phyloP scores from a whole-genome alignment of 2,888 invertebrate species.

The Aplocera efformata region DNA sequence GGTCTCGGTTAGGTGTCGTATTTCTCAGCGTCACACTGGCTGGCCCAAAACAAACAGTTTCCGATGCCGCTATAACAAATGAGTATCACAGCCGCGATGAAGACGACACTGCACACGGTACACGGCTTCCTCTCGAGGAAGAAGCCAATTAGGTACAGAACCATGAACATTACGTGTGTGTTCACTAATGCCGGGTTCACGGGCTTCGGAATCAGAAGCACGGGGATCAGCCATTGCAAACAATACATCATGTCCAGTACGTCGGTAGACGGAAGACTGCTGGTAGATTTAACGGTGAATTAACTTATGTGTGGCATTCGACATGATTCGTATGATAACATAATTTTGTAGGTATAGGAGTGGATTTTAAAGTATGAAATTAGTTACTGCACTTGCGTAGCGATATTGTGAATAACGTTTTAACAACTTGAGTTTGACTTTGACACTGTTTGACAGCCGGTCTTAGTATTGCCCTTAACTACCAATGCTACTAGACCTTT shows the following conservation, averaged over 20 bases:
- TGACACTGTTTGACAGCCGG: no score
- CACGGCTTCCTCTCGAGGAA: conserved; percentile 98
- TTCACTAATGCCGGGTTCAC: conserved; percentile 97
- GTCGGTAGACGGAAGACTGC: conserved; percentile 19
- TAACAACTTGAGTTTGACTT: no score
- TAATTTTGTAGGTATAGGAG: no score
- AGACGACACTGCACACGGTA: conserved; percentile 97
- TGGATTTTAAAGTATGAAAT: no score
- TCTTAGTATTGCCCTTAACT: no score
- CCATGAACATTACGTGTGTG: conserved; percentile 98
- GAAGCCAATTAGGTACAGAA: conserved; percentile 96
- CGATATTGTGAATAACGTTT: no score
- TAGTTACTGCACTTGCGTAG: no score
- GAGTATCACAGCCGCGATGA: conserved; percentile 94
- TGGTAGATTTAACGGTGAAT: conserved; percentile 26
- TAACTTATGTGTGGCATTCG: conserved; percentile 46
- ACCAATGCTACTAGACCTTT: no score
- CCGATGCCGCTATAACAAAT: conserved; percentile 98
- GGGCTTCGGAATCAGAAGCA: conserved; percentile 97
- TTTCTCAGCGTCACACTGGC: conserved; percentile 86
- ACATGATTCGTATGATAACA: conserved; percentile 54
- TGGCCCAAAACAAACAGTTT: conserved; percentile 95
- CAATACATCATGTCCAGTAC: conserved; percentile 88
- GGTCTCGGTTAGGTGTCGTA: conserved; percentile 69
- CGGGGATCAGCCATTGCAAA: conserved; percentile 98